These are phyloP conservation scores for Eucera pruinosa DNA, from an alignment of 2,888 invertebrate genomes.

Conservation along the genomic window DNA sequence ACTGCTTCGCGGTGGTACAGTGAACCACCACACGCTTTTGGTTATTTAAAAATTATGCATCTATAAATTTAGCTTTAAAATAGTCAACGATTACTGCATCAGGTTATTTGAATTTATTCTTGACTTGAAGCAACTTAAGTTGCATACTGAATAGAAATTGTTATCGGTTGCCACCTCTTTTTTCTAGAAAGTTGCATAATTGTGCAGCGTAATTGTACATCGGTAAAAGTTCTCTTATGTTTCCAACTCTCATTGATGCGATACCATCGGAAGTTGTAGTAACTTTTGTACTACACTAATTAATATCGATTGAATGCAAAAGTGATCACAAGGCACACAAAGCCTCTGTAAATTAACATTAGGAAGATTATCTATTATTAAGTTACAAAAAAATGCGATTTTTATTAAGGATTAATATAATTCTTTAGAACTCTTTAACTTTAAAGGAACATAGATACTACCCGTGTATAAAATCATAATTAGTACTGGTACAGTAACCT, in stretches of 20 bases:
- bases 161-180: no score
- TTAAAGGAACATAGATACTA: no score
- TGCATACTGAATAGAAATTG: no score
- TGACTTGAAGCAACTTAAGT: no score
- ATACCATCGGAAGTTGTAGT: background rate
- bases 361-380: no score
- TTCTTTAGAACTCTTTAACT: no score
- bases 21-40: conserved; percentile 12
- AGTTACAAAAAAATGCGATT: no score
- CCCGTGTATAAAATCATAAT: no score
- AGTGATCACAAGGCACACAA: conserved; percentile 5
- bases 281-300: background rate
- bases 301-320: background rate
- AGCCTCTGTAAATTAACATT: no score
- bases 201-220: no score
- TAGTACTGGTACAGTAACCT: no score
- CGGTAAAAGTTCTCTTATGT: background rate
- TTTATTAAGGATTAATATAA: no score
- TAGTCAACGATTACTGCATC: background rate
- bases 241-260: background rate
- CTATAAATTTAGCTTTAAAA: background rate
- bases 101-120: background rate
- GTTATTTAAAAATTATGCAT: background rate
- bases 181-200: background rate
- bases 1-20: conserved; percentile 20